These are phyloP conservation scores for Acanthosepion esculentum DNA, from an alignment of 2,888 invertebrate genomes.

Conservation along the genomic window DNA sequence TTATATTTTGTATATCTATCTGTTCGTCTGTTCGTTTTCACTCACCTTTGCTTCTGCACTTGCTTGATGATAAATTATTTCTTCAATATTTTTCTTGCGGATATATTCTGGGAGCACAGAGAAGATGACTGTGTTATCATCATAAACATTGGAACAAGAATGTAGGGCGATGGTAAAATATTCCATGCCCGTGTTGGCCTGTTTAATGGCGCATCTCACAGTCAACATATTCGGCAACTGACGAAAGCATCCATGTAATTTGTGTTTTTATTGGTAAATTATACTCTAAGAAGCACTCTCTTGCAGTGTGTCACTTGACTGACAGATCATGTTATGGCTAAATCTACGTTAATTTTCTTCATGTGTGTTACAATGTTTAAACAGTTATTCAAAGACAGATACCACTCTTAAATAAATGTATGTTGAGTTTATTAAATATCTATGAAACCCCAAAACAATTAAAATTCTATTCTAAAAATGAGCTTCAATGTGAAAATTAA, in stretches of 20 bases:
- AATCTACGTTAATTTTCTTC: background rate
- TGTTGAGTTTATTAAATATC: too few relatives aligned
- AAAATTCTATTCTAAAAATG: too few relatives aligned
- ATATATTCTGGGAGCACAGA: too few relatives aligned
- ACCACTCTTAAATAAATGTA: too few relatives aligned
- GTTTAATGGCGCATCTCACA: background rate
- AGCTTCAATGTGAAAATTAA: too few relatives aligned
- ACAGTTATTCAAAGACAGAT: too few relatives aligned
- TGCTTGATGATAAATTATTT: background rate
- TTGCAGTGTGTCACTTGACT: background rate
- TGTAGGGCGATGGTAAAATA: background rate
- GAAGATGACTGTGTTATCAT: background rate
- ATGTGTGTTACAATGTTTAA: background rate
- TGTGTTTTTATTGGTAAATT: background rate
- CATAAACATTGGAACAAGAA: background rate
- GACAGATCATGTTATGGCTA: background rate
- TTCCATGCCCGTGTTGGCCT: too few relatives aligned
- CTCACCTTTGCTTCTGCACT: background rate
- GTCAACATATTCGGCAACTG: background rate
- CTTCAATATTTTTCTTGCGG: background rate
- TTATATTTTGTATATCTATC: background rate
- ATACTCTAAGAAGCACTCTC: background rate
- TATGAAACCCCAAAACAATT: too few relatives aligned
- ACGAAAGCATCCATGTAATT: background rate
- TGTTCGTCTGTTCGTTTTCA: background rate